Evolutionary conservation across 2,888 invertebrate species (phyloP), one percentile per base, ranked within the genome.

Genomic region (Anagyrus pseudococci): DNA sequence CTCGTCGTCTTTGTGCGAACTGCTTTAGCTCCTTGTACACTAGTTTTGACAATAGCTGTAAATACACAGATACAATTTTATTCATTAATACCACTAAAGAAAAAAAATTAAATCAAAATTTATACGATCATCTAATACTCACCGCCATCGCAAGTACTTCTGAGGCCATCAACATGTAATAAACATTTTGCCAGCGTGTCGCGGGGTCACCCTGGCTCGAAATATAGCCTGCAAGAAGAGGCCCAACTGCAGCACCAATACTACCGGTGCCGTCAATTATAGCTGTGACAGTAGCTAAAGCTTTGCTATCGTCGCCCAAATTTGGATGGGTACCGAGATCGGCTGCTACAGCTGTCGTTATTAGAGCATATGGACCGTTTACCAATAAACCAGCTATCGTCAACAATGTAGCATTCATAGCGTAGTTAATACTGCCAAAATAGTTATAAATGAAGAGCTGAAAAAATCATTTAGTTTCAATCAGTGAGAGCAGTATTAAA

Each of bases 251-350:
- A 48, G 97, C 97, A 58, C 97, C 93, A 61, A 94, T 87, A 64
- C 93, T 94, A 7, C 98, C 97, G 0, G 97, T 97, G 48, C 98
- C 98, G 82, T 98, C 98, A 48, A 98, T 97, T 72, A 98, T 96
- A 22, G 97, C 95, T 0, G 97, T 95, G n/a, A 98, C 97, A 0
- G 98, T 98, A 7, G 98, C 96, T 63, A 98, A 81, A 4, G 97
- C 98, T 77, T 90, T 92, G 0, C 94, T 83, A 82, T 93, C 94
- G 2, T 93, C 93, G 55, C 90, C 88, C 58, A 97, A 83, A 65
- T 90, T 90, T 68, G 89, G 86, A 83, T 96, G 96, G 0, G 94
- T 92, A 17, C 98, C 96, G 6, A 98, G 84, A 77, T 98, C 97
- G 0, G 98, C 94, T 58, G 95, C 94, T 40, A 98, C 97, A 0